phyloP scores from a whole-genome alignment of 2,888 invertebrate genomes.

The Machimus atricapillus region DNA sequence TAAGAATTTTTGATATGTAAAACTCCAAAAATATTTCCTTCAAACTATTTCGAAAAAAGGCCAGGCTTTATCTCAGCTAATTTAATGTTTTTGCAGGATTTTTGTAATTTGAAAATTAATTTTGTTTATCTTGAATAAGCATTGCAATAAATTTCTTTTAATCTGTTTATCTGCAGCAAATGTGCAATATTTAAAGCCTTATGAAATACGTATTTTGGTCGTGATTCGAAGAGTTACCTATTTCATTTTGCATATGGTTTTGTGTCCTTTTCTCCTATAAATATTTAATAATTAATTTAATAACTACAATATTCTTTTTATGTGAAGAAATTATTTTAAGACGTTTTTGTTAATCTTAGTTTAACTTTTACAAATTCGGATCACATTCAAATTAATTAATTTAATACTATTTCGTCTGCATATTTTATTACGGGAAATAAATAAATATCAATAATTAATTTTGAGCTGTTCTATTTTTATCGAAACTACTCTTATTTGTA shows the following conservation, averaged over 20 bases:
- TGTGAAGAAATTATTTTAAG: too few species aligned
- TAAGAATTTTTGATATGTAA: not conserved
- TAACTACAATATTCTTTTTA: not conserved
- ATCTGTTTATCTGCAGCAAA: not conserved
- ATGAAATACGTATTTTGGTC: not conserved
- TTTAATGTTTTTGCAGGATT: not conserved
- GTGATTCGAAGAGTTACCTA: not conserved
- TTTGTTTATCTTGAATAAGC: not conserved
- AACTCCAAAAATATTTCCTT: not conserved
- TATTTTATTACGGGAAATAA: not conserved
- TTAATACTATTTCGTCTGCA: not conserved
- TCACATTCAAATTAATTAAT: not conserved
- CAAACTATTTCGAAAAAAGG: not conserved
- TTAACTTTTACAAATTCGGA: not conserved
- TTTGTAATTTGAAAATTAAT: not conserved
- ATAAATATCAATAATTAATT: not conserved
- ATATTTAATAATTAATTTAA: not conserved
- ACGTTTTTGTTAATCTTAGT: not conserved
- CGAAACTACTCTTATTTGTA: too few species aligned
- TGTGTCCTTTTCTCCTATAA: not conserved
- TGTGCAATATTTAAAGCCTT: not conserved
- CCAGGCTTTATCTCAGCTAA: not conserved
- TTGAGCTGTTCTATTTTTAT: too few species aligned
- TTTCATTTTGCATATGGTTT: not conserved
- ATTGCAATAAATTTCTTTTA: not conserved